phyloP scores from a whole-genome alignment of 2,113 vertebrate species.

The Microtus pennsylvanicus region DNA sequence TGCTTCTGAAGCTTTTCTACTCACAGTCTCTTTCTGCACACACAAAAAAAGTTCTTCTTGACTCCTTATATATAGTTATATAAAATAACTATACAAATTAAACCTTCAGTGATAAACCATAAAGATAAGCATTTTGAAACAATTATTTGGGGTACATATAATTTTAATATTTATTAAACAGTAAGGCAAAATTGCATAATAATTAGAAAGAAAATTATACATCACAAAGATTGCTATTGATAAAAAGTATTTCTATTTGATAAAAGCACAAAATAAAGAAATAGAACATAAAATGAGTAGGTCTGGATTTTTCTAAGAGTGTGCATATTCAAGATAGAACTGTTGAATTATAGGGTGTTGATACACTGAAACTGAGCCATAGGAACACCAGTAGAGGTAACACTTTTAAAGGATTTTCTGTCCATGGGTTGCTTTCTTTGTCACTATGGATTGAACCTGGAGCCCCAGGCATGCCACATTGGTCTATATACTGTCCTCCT shows the following conservation, averaged over 20 bases:
- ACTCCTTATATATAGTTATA: not conserved
- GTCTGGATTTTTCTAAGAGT: constrained; percentile 9
- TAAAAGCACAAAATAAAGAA: not conserved
- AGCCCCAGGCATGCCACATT: not conserved
- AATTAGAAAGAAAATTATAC: not conserved
- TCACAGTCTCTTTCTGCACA: not conserved
- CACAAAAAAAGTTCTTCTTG: not conserved
- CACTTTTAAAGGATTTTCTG: not conserved
- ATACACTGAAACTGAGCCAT: not conserved
- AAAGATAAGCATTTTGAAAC: not conserved
- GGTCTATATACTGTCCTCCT: not conserved
- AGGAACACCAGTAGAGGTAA: not conserved
- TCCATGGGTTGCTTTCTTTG: not conserved
- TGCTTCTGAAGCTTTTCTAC: not conserved
- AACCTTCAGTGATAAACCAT: not conserved
- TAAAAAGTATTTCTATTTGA: not conserved
- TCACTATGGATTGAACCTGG: not conserved
- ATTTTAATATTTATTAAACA: not conserved
- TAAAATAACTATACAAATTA: not conserved
- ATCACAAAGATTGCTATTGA: not conserved
- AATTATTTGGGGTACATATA: not conserved
- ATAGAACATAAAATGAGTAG: not conserved
- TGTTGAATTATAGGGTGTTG: not conserved
- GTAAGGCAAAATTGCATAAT: not conserved
- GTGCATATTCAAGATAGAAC: not conserved